A percentile compares a stretch with the other conserved stretches of the same genome.
Conservation (phyloP, 2,888 invertebrate genomes). For the Exocentrus adspersus region DNA sequence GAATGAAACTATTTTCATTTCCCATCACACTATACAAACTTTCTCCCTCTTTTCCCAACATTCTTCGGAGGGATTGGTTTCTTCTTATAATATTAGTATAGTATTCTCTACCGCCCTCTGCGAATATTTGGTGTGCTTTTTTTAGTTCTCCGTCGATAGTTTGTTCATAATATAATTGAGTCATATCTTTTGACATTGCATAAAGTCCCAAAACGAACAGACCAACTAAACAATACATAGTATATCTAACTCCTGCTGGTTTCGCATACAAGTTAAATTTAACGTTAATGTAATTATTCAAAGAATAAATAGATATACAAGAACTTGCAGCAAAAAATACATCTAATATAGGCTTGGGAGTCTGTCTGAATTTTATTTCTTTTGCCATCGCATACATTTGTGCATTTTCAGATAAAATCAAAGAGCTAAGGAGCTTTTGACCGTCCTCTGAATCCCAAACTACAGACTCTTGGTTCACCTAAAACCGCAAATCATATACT, state of each 20-base stretch:
- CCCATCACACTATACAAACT: constrained; percentile 73
- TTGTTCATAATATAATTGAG: constrained; percentile 72
- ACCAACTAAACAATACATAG: constrained; percentile 69
- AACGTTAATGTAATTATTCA: constrained; percentile 67
- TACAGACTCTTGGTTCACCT: constrained; percentile 72
- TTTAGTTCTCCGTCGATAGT: constrained; percentile 72
- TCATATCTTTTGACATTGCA: constrained; percentile 72
- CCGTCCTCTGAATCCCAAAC: constrained; percentile 74
- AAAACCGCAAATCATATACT: too few species aligned
- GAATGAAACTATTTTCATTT: constrained; percentile 74
- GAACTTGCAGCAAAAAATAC: constrained; percentile 66
- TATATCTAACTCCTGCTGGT: constrained; percentile 64
- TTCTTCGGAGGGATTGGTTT: constrained; percentile 76
- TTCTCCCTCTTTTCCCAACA: constrained; percentile 73
- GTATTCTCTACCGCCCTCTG: constrained; percentile 79
- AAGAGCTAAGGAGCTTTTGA: constrained; percentile 70
- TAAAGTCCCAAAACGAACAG: constrained; percentile 71
- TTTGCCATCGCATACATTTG: constrained; percentile 83
- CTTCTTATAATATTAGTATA: constrained; percentile 77
- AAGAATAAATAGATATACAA: constrained; percentile 66
- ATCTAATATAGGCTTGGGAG: constrained; percentile 69
- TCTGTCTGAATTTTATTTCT: constrained; percentile 74
- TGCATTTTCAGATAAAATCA: constrained; percentile 80
- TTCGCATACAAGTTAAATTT: constrained; percentile 68
- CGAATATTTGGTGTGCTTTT: constrained; percentile 70